Evolutionary conservation across 2,113 vertebrate species (phyloP).

Genomic region (Girardinichthys multiradiatus): DNA sequence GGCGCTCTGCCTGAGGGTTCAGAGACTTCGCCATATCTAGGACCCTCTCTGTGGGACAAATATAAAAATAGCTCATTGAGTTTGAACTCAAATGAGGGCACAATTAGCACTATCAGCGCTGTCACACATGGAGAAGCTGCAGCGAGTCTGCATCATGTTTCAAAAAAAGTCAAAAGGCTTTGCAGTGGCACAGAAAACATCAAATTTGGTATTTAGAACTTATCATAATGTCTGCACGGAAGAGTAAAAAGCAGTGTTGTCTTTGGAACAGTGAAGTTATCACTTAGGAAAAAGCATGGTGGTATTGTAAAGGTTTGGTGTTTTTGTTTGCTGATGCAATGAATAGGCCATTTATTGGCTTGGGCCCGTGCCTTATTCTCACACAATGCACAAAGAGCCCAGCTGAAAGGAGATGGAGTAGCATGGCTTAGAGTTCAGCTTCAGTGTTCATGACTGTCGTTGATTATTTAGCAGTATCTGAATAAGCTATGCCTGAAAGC

Average conservation of each 20-base stretch:
- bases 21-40: conserved; percentile 54
- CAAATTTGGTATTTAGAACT: neutral
- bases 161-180: conserved; percentile 10
- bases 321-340: conserved; percentile 21
- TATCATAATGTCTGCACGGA: neutral
- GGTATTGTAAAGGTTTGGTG: conserved; percentile 27
- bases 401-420: conserved; percentile 16
- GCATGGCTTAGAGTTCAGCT: neutral
- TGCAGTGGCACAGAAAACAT: neutral
- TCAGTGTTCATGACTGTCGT: neutral
- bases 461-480: conserved; percentile 1
- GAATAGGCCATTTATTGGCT: conserved; percentile 18
- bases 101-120: conserved; percentile 7
- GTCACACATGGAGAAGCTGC: conserved; percentile 7
- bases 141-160: neutral
- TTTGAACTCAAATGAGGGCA: conserved; percentile 36
- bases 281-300: conserved; percentile 3
- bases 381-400: conserved; percentile 1
- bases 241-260: conserved; percentile 13
- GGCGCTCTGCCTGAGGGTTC: conserved; percentile 45
- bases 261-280: neutral
- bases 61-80: conserved; percentile 68
- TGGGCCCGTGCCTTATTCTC: conserved; percentile 16
- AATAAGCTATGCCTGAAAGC: neutral
- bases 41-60: conserved; percentile 65